These are phyloP conservation scores for Nettapus auritus DNA, from an alignment of 2,113 vertebrate species.

Conservation along the genomic window DNA sequence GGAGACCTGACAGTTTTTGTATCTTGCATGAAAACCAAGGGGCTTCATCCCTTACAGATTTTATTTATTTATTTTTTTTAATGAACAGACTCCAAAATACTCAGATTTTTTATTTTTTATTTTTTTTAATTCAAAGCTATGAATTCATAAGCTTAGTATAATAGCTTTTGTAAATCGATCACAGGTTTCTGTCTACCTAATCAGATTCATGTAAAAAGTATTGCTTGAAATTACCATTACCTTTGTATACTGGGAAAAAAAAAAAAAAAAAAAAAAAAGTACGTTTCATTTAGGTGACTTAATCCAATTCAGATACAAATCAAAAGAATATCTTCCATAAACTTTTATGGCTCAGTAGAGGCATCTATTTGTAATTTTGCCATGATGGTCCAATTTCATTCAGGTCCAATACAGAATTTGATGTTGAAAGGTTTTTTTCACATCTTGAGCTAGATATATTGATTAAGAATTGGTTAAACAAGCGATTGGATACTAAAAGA, in stretches of 20 bases:
- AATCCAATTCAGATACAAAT: background rate
- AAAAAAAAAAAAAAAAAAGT: background rate
- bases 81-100: background rate
- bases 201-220: background rate
- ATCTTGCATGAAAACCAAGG: background rate
- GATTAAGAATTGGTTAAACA: background rate
- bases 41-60: background rate
- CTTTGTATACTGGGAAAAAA: background rate
- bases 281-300: background rate
- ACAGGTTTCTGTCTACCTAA: background rate
- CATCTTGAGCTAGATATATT: background rate
- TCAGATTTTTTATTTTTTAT: background rate
- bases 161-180: background rate
- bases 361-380: background rate
- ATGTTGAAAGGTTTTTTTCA: background rate
- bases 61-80: background rate
- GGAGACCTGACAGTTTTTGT: background rate
- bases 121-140: background rate
- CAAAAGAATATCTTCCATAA: background rate
- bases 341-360: background rate
- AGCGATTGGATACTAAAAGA: background rate
- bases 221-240: background rate
- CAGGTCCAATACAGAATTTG: background rate
- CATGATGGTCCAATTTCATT: too few relatives aligned
- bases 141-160: background rate